These are phyloP conservation scores for Eublepharis macularius DNA, from an alignment of 2,113 vertebrate species.

Conservation along the genomic window DNA sequence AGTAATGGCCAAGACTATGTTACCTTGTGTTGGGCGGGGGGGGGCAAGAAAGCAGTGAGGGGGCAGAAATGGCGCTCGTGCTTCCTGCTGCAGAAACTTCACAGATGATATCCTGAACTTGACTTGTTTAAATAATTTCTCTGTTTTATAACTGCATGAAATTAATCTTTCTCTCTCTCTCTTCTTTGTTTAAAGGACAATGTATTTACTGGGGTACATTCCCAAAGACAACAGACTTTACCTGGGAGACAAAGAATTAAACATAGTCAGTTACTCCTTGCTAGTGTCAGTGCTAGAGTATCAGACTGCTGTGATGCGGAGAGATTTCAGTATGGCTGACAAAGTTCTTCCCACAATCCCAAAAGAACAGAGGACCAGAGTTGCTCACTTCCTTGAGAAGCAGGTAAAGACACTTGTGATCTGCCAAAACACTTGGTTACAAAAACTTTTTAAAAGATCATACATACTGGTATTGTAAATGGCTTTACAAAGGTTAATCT, in stretches of 20 bases:
- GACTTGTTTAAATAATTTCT: neutral
- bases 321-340: conserved; percentile 97
- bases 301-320: conserved; percentile 97
- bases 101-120: neutral
- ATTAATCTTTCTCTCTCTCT: neutral
- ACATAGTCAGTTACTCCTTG: conserved; percentile 96
- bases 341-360: conserved; percentile 98
- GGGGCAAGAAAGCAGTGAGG: too few species aligned
- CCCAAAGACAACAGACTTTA: conserved; percentile 98
- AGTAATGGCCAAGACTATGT: too few species aligned
- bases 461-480: neutral
- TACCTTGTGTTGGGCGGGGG: too few species aligned
- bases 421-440: neutral
- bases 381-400: conserved; percentile 98
- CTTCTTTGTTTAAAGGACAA: conserved; percentile 80
- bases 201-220: conserved; percentile 98
- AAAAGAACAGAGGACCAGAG: conserved; percentile 96
- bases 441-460: neutral
- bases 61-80: too few species aligned
- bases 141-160: neutral
- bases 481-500: neutral
- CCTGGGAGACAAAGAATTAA: conserved; percentile 97
- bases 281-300: conserved; percentile 97
- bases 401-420: conserved; percentile 76
- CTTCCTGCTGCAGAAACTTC: too few species aligned